These are phyloP conservation scores for Paratilapia polleni DNA, from an alignment of 2,113 vertebrate species.

Conservation along the genomic window DNA sequence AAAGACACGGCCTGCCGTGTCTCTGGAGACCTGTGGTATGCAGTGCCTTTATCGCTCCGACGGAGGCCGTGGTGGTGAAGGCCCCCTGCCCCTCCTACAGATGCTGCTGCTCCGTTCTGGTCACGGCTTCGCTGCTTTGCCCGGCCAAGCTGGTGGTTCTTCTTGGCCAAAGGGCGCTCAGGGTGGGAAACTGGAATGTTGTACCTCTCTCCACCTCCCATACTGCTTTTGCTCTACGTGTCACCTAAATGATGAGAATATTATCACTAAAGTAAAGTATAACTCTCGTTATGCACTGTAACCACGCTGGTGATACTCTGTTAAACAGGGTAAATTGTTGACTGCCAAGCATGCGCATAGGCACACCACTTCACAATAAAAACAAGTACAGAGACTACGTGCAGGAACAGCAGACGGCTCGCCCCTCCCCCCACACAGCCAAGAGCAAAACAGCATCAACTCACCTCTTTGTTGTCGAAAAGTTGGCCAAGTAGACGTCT, in stretches of 20 bases:
- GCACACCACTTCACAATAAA: background rate
- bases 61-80: conserved; percentile 78
- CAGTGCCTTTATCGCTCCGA: conserved; percentile 84
- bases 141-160: conserved; percentile 85
- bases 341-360: background rate
- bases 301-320: background rate
- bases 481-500: conserved; percentile 54
- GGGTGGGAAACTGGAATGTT: conserved; percentile 91
- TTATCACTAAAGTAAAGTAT: background rate
- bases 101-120: conserved; percentile 83
- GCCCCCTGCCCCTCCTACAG: conserved; percentile 61
- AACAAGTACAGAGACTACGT: conserved; percentile 59
- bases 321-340: background rate
- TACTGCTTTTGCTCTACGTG: conserved; percentile 85
- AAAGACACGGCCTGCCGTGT: conserved; percentile 90
- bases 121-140: conserved; percentile 88
- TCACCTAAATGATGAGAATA: conserved; percentile 84
- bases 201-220: conserved; percentile 97
- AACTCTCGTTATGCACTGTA: background rate
- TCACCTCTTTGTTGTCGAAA: conserved; percentile 86
- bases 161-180: conserved; percentile 85
- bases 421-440: conserved; percentile 58
- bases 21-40: conserved; percentile 82
- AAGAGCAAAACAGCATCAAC: conserved; percentile 57
- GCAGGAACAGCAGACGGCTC: conserved; percentile 50